Evolutionary conservation across 2,113 vertebrate species (phyloP).

Genomic region (Poicephalus gulielmi): DNA sequence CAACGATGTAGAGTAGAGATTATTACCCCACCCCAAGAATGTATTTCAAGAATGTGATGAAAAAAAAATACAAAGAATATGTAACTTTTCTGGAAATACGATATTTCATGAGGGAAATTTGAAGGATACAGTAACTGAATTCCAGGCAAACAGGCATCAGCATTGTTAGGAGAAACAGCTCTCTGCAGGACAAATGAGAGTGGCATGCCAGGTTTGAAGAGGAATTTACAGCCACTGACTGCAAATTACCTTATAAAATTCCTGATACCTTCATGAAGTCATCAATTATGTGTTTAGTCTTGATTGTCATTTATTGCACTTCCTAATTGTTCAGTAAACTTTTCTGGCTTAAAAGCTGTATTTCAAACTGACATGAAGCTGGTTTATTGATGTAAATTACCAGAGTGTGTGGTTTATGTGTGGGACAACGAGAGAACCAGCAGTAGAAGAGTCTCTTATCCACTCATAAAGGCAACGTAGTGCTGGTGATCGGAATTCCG

Average conservation of each 20-base stretch:
- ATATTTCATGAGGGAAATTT: conserved; percentile 33
- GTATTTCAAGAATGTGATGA: conserved; percentile 6
- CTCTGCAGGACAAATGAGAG: conserved; percentile 42
- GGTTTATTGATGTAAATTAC: conserved; percentile 22
- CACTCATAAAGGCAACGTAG: background rate
- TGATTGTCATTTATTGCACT: conserved; percentile 51
- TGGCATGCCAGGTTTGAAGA: conserved; percentile 1
- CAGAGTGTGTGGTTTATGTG: background rate
- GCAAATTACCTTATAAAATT: conserved; percentile 60
- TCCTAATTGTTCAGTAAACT: conserved; percentile 53
- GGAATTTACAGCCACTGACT: conserved; percentile 41
- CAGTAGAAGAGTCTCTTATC: background rate
- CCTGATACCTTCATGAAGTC: conserved; percentile 39
- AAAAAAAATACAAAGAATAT: background rate
- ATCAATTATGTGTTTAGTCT: conserved; percentile 32
- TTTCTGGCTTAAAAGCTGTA: conserved; percentile 23
- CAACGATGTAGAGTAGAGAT: background rate
- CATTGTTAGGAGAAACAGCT: conserved; percentile 53
- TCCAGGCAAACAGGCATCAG: conserved; percentile 28
- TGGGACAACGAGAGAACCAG: background rate
- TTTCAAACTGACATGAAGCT: conserved; percentile 21
- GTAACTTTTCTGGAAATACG: conserved; percentile 26
- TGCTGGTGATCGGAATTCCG: background rate
- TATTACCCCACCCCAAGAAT: background rate
- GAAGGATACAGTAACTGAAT: conserved; percentile 6